These are phyloP conservation scores for Melopsittacus undulatus DNA, from an alignment of 2,797 vertebrate species.

Conservation along the genomic window DNA sequence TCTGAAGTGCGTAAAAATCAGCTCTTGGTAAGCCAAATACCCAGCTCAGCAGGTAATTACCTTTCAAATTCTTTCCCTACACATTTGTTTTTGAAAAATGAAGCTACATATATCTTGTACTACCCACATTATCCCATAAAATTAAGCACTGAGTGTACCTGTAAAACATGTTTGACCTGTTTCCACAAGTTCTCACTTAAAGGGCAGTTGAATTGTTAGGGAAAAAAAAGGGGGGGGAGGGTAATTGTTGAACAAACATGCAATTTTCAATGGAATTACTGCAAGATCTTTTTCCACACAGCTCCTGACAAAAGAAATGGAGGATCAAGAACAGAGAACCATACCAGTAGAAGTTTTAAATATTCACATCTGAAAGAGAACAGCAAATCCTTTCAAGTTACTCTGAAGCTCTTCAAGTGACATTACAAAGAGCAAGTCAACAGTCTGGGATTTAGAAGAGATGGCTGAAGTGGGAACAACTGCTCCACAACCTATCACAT, in stretches of 20 bases:
- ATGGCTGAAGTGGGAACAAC: neutral
- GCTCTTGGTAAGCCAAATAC: neutral
- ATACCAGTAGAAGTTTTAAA: neutral
- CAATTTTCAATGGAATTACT: neutral
- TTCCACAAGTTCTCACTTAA: neutral
- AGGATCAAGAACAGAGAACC: neutral
- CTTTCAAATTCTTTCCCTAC: neutral
- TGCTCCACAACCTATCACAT: neutral
- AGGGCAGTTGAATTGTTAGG: neutral
- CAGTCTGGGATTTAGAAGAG: neutral
- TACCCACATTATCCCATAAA: neutral
- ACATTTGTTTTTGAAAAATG: neutral
- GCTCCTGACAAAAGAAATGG: neutral
- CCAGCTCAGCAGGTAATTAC: neutral
- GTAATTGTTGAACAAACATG: neutral
- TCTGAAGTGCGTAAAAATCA: neutral
- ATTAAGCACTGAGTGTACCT: neutral
- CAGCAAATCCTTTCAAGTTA: neutral
- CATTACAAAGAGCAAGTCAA: slow-evolving; percentile 6
- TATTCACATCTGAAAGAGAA: neutral
- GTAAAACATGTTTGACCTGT: slow-evolving; percentile 13
- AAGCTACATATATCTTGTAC: neutral
- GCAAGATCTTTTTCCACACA: neutral
- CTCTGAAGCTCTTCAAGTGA: slow-evolving; percentile 24
- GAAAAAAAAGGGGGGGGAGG: neutral